These are phyloP conservation scores for Eleutherodactylus coqui DNA, from an alignment of 2,797 vertebrate genomes.

Conservation along the genomic window DNA sequence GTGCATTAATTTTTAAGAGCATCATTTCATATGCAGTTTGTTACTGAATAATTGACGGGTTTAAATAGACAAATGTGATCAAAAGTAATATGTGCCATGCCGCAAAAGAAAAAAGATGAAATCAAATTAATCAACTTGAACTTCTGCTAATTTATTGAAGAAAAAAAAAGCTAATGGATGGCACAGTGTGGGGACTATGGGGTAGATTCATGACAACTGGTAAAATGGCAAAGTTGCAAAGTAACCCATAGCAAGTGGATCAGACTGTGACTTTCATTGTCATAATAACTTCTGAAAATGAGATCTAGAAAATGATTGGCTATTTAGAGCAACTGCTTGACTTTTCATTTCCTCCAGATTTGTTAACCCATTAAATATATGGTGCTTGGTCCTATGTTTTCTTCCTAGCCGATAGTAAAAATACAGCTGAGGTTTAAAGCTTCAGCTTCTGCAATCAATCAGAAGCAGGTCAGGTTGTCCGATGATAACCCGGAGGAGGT, in stretches of 20 bases:
- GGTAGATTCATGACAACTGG: not conserved
- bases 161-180: not conserved
- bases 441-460: too few relatives aligned
- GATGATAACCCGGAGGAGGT: too few relatives aligned
- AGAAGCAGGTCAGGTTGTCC: too few relatives aligned
- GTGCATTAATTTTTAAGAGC: conserved; percentile 42
- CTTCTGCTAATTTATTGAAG: not conserved
- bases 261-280: not conserved
- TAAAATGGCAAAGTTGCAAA: not conserved
- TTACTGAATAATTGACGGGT: conserved; percentile 46
- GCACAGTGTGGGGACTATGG: not conserved
- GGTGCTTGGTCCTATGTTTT: too few relatives aligned
- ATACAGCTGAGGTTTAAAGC: too few relatives aligned
- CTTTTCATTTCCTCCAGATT: too few relatives aligned
- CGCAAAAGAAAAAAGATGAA: not conserved
- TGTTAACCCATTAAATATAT: too few relatives aligned
- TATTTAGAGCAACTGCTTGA: too few relatives aligned
- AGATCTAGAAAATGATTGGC: not conserved
- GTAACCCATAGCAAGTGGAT: not conserved
- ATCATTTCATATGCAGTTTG: conserved; percentile 46
- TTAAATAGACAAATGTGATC: conserved; percentile 32
- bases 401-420: too few relatives aligned
- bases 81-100: conserved; percentile 33
- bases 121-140: not conserved
- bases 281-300: not conserved